Base-by-base conservation (phyloP, 2,113 vertebrate species). In the Taurulus bubalis region DNA sequence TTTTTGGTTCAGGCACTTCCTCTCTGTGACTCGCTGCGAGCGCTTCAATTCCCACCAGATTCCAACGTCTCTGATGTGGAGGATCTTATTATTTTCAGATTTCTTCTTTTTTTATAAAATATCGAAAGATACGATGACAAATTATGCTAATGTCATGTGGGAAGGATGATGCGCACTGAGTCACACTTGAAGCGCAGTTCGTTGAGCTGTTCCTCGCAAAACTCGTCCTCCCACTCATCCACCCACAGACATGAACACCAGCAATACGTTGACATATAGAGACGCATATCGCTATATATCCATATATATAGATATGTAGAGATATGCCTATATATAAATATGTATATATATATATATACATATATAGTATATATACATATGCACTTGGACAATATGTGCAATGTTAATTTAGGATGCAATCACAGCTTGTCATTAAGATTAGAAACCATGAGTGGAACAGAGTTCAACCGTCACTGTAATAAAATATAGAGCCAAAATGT, bases 21-120 rank as follows among this genome's bases (percentile, higher is more conserved):
- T 73, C n/a, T 72, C 62, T 80, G 72, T 78, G 77, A 79, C 71
- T 92, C 91, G 85, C 71, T 30, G 51, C 16, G 59, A 59, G 62
- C 49, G 15, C 38, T 66, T 65, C 67, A 76, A 60, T 71, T 84
- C 83, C 85, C 81, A 40, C 22, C 77, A 66, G 84, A 84, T 53
- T 55, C 22, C 55, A 47, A 45, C 63, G 22, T 16, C 72, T 81
- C 83, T 84, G 58, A 86, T 84, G 60, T 82, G 76, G 63, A 65
- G 58, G 40, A 63, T 76, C 63, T 86, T 77, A 71, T 86, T 87
- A 80, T 77, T 77, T 67, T 71, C 62, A 77, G 53, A 58, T 76
- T 26, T 51, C 18, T 49, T 28, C 75, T 65, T 59, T 59, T 59
- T 59, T 74, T 6, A 78, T 67, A 69, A 82, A 79, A 85, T 70